Base-by-base conservation (phyloP, 2,113 vertebrate genomes). In the Marmota flaviventris region DNA sequence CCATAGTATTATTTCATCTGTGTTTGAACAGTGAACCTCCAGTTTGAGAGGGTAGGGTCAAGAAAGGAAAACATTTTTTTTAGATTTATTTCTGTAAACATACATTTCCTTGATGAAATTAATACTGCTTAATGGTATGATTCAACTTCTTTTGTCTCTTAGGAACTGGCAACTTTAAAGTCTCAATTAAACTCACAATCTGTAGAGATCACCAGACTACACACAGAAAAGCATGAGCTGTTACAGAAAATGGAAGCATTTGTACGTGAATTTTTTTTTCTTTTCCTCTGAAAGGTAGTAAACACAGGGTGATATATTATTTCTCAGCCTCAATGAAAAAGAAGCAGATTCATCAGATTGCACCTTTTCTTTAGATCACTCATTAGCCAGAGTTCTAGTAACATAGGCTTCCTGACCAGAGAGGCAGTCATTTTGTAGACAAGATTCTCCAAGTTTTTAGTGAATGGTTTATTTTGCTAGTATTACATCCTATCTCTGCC, bases 81-180 rank as follows among this genome's bases (percentile, higher is more conserved):
- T 8, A 53, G 32, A 48, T 78, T 73, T 93, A 25, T 70, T 79
- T 53, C 81, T 78, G 3, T 89, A 82, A 85, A 24, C n/a, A 88
- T 39, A 65, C 4, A 72, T 73, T 96, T 94, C 13, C 56, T 83
- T 91, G 16, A 78, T 85, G 32, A 88, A 96, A 69, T n/a, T 29
- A 84, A 91, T 84, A 13, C 37, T 77, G 0, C 77, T 95, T 63
- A 63, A 89, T 82, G 69, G 88, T 96, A 39, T 0, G 75, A 0
- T 42, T 81, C 45, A 67, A 25, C 53, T 87, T 12, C 96, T 96
- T 96, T 94, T 95, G 94, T 94, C 93, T 86, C 93, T 48, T 34
- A 99, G 99, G 99, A 99, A 82, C 85, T 99, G 53, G 99, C 99
- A 95, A 75, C 95, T 58, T 98, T 99, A 95, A 99, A 98, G 98